Conservation (phyloP, 2,797 vertebrate species). For the Hydrolagus colliei region DNA sequence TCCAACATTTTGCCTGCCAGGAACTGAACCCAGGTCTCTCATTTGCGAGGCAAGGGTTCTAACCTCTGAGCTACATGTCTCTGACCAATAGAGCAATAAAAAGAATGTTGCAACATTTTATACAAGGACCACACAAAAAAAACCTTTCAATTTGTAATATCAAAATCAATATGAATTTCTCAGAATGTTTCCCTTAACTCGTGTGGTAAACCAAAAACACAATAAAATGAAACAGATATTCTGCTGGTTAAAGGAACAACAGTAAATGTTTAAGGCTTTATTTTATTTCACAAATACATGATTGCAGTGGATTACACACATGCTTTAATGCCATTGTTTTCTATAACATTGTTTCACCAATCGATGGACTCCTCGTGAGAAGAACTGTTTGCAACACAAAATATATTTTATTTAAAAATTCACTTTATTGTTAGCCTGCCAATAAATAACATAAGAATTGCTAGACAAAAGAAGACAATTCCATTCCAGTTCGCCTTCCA, state of each 20-base stretch:
- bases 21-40: too few relatives aligned
- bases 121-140: neutral
- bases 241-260: neutral
- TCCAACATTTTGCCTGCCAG: too few relatives aligned
- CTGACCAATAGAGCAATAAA: too few relatives aligned
- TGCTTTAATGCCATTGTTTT: neutral
- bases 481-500: too few relatives aligned
- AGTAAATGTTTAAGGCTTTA: neutral
- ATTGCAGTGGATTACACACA: neutral
- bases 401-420: too few relatives aligned
- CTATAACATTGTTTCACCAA: neutral
- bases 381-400: neutral
- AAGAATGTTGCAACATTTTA: neutral
- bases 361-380: too few relatives aligned
- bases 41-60: too few relatives aligned
- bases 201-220: neutral
- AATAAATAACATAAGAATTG: too few relatives aligned
- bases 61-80: too few relatives aligned
- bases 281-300: neutral
- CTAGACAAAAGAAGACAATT: too few relatives aligned
- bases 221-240: neutral
- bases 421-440: too few relatives aligned
- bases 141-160: neutral
- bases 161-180: constrained; percentile 4
- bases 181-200: neutral